A percentile compares a stretch with the other conserved stretches of the same genome.
These are phyloP conservation scores for Drosophila watanabei DNA, from an alignment of 1,140 invertebrate species.

Conservation along the genomic window DNA sequence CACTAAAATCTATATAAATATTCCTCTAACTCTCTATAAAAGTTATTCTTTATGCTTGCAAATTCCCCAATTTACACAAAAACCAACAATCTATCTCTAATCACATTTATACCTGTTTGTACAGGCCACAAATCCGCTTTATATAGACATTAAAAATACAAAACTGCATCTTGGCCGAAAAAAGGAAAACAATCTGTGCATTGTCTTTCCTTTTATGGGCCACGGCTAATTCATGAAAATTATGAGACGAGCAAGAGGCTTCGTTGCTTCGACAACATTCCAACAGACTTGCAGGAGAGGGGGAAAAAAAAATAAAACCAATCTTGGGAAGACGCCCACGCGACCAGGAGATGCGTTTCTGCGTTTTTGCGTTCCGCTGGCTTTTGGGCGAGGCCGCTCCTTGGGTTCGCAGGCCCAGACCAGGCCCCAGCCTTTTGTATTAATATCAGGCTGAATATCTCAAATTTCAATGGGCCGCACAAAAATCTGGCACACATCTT, in stretches of 20 bases:
- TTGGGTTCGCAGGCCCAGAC: constrained; percentile 29
- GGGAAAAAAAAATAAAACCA: constrained; percentile 31
- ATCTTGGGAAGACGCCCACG: constrained; percentile 75
- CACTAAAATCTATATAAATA: background rate
- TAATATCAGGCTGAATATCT: constrained; percentile 81
- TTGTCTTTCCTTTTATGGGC: constrained; percentile 27
- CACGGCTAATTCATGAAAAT: constrained; percentile 65
- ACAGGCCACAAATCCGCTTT: constrained; percentile 3
- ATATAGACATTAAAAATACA: constrained; percentile 25
- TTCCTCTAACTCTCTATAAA: background rate
- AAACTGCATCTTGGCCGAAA: constrained; percentile 20
- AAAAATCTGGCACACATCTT: constrained; percentile 75
- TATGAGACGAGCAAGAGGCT: constrained; percentile 39
- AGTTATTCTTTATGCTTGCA: background rate
- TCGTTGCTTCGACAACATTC: constrained; percentile 50
- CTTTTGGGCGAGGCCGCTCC: constrained; percentile 55
- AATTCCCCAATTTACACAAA: background rate
- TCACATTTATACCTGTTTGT: background rate
- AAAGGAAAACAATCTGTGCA: constrained; percentile 12
- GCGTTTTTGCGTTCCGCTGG: constrained; percentile 27
- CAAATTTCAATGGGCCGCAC: constrained; percentile 74
- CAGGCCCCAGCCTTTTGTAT: constrained; percentile 65
- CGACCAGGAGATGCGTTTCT: constrained; percentile 64
- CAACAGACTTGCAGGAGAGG: constrained; percentile 26
- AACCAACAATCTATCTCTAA: background rate